phyloP scores from a whole-genome alignment of 2,888 invertebrate species.

The Brachyptera putata region DNA sequence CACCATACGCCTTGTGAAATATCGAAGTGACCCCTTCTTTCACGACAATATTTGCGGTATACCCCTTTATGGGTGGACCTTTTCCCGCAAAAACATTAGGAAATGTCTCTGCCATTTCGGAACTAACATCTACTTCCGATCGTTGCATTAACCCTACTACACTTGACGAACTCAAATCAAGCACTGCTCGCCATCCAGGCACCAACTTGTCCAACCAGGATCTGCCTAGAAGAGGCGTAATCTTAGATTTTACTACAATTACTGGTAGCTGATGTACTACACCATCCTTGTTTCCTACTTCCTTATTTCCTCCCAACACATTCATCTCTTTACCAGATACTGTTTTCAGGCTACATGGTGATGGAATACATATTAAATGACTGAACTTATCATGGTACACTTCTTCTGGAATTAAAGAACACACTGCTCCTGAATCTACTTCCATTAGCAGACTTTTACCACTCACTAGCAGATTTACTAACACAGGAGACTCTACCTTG shows the following conservation, averaged over 20 bases:
- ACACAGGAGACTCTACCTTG: no score
- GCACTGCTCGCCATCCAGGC: neutral
- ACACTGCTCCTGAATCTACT: neutral
- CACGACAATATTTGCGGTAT: no score
- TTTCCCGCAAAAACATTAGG: neutral
- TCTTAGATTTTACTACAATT: neutral
- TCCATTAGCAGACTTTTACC: neutral
- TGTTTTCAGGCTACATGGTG: no score
- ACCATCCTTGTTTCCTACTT: neutral
- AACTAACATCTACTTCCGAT: neutral
- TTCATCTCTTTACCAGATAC: neutral
- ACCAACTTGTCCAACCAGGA: neutral
- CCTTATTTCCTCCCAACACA: neutral
- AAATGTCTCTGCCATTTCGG: neutral
- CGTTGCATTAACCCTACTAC: neutral
- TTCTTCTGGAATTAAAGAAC: neutral
- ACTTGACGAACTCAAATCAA: no score
- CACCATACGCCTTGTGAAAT: conserved; percentile 5
- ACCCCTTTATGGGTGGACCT: no score
- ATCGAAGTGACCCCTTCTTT: neutral
- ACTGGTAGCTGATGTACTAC: neutral
- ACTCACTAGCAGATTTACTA: neutral
- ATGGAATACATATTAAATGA: no score
- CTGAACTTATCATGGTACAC: neutral
- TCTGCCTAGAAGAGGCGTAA: neutral